Evolutionary conservation across 2,797 vertebrate species (phyloP), one percentile per base, ranked within the genome.

Genomic region (Ataeniobius toweri): DNA sequence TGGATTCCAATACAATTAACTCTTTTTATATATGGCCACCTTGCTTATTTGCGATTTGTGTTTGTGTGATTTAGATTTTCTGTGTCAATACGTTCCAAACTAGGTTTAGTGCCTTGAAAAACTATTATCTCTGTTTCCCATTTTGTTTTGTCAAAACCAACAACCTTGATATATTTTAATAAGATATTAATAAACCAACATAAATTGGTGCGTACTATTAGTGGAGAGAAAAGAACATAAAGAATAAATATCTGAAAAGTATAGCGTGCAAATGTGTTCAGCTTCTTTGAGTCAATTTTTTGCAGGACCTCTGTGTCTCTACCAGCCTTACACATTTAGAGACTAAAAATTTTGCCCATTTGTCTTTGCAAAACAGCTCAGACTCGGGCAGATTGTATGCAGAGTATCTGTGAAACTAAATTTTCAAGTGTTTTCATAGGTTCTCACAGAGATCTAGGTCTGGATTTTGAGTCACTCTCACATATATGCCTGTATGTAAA

Each of bases 31-130:
- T 51, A 18, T 59, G 28, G 74, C 75, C 51, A 46, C 80, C 80
- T 74, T 78, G 36, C 59, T 77, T 79, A 39, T 80, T 83, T 84
- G 81, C 75, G 13, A 14, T 12, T 53, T 76, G 74, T 81, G 48
- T 83, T 41, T 72, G 24, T 77, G 63, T 83, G 69, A 75, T 26
- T 24, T 20, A 73, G 28, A 70, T 70, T 65, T 44, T n/a, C 36
- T 77, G 31, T 77, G 69, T 72, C 72, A 73, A 55, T 70, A 46
- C 58, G 14, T 67, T 78, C 70, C 78, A 78, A 26, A 80, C 74
- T 75, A 44, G 39, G 24, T 8, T 22, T 36, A 68, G 20, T 67
- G 63, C 8, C 63, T 41, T 41, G 20, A 41, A 39, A 63, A 67
- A 67, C 18, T 24, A 9, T 67, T 41, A 7, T 39, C 22, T 9